Percentiles rank a stretch among this genome's conserved stretches.
Evolutionary conservation across 2,113 vertebrate genomes (phyloP).

Genomic region (Diadophis punctatus): DNA sequence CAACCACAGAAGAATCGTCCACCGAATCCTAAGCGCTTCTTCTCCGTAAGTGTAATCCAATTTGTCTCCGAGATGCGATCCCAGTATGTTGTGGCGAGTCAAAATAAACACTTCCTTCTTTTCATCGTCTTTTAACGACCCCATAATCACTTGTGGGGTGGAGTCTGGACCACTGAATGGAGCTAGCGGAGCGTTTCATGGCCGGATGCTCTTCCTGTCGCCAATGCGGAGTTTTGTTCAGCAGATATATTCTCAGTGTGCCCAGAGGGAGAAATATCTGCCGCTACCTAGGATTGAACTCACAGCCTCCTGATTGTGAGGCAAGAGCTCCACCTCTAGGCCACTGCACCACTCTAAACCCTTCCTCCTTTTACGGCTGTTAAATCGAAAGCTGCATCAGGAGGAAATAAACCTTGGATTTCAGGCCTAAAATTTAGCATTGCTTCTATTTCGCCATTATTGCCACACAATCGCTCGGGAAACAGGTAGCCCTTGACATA

Average conservation of each 20-base stretch:
- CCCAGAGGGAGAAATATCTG: no score
- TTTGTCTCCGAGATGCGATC: conserved; percentile 39
- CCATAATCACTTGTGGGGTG: no score
- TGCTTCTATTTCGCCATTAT: neutral
- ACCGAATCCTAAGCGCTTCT: conserved; percentile 56
- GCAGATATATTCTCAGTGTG: no score
- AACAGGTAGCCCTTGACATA: no score
- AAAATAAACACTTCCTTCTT: conserved; percentile 45
- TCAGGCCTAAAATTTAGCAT: conserved; percentile 18
- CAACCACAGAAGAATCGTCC: conserved; percentile 45
- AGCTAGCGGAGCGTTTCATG: no score
- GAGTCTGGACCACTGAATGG: no score
- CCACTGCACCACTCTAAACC: no score
- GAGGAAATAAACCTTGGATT: neutral
- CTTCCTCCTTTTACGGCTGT: neutral
- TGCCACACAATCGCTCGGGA: neutral
- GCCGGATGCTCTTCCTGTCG: no score
- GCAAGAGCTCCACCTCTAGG: no score
- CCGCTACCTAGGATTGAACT: no score
- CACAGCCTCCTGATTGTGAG: no score
- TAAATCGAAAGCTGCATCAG: neutral
- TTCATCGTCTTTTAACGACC: neutral
- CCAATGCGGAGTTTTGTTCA: no score
- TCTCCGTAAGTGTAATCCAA: conserved; percentile 43
- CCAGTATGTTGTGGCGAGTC: conserved; percentile 28